These are phyloP conservation scores for Nannoperca australis DNA, from an alignment of 2,797 vertebrate genomes.

Conservation along the genomic window DNA sequence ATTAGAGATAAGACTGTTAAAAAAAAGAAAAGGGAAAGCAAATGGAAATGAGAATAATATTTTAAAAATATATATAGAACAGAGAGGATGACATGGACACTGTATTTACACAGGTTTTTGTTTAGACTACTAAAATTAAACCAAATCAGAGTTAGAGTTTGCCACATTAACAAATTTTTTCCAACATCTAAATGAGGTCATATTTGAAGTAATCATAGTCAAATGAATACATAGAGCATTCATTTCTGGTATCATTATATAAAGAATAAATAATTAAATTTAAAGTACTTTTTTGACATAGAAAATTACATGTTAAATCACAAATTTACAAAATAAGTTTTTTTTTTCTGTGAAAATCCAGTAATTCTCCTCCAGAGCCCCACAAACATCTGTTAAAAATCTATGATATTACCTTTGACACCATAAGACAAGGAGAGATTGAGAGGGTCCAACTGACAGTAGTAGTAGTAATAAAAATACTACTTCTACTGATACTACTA, in stretches of 20 bases:
- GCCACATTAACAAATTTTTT: neutral
- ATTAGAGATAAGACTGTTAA: conserved; percentile 2
- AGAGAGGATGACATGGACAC: neutral
- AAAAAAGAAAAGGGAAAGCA: neutral
- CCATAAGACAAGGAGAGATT: neutral
- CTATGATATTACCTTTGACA: neutral
- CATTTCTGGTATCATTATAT: neutral
- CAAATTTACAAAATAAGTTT: neutral
- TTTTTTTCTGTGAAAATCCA: neutral
- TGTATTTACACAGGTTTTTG: neutral
- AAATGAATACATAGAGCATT: neutral
- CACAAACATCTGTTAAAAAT: neutral
- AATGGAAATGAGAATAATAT: neutral
- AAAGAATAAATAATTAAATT: too few species aligned
- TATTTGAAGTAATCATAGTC: neutral
- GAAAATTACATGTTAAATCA: neutral
- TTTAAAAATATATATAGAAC: neutral
- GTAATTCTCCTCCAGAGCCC: neutral
- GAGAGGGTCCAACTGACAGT: neutral
- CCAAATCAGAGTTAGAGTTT: neutral
- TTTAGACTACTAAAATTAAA: conserved; percentile 5
- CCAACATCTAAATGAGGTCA: neutral
- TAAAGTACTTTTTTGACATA: neutral
- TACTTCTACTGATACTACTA: neutral
- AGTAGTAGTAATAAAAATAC: neutral